Conservation (phyloP, 2,888 invertebrate genomes). For the Callyntrura sp. region DNA sequence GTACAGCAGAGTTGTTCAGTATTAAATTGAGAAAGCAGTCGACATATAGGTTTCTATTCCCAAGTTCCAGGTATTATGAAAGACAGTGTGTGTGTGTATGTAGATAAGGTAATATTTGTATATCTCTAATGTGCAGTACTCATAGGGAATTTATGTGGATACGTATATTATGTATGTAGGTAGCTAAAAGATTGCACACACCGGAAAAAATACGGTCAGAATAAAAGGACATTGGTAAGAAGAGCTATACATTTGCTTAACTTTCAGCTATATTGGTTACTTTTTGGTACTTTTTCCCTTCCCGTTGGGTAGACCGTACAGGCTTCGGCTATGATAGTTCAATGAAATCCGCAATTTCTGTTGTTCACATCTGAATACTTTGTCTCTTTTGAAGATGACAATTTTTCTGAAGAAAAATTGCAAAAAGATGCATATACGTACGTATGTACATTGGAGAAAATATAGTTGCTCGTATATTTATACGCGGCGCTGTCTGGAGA, state of each 20-base stretch:
- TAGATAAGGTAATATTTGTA: background rate
- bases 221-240: slow-evolving; percentile 42
- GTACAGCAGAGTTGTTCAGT: slow-evolving; percentile 30
- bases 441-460: background rate
- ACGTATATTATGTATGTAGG: slow-evolving; percentile 15
- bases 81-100: background rate
- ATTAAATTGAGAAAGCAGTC: slow-evolving; percentile 60
- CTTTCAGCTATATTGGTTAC: slow-evolving; percentile 43
- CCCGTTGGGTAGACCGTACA: slow-evolving; percentile 40
- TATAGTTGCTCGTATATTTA: background rate
- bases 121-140: background rate
- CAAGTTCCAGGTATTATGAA: background rate
- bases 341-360: background rate
- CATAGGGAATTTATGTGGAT: background rate
- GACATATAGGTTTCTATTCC: slow-evolving; percentile 44
- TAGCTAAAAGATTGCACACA: slow-evolving; percentile 52
- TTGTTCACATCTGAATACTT: slow-evolving; percentile 41
- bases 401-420: slow-evolving; percentile 55
- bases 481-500: background rate
- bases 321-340: slow-evolving; percentile 2
- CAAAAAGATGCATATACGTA: background rate
- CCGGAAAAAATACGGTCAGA: slow-evolving; percentile 59
- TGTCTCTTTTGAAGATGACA: slow-evolving; percentile 48
- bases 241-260: slow-evolving; percentile 43
- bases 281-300: background rate